These are phyloP conservation scores for Cherax destructor DNA, from an alignment of 1,140 invertebrate genomes.

Conservation along the genomic window DNA sequence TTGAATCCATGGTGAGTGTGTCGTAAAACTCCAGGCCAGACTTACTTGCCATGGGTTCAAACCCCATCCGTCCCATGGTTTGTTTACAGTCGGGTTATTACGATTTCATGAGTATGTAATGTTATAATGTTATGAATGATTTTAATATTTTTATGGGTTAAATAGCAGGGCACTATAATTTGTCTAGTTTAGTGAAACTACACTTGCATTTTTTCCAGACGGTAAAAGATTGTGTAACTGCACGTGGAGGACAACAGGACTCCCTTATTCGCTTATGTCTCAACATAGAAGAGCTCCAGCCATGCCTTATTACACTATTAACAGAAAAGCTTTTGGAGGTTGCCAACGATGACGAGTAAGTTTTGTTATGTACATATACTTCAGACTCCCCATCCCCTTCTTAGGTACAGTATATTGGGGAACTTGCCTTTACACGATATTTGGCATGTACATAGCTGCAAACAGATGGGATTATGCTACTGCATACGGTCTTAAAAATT, in stretches of 20 bases:
- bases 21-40: no score
- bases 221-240: conserved; percentile 47
- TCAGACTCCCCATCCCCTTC: no score
- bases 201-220: conserved; percentile 23
- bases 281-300: conserved; percentile 70
- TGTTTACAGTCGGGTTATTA: no score
- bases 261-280: conserved; percentile 68
- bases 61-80: no score
- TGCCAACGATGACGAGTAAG: conserved; percentile 68
- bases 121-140: not conserved
- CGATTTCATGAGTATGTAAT: no score
- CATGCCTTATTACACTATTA: conserved; percentile 61
- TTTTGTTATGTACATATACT: not conserved
- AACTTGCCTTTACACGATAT: no score
- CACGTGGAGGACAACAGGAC: conserved; percentile 64
- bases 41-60: no score
- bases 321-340: conserved; percentile 68
- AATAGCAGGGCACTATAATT: not conserved
- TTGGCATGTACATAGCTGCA: no score
- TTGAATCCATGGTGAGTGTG: no score
- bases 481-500: no score
- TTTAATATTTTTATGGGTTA: not conserved
- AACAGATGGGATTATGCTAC: no score
- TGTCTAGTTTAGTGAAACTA: not conserved
- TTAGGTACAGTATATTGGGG: no score